phyloP scores from a whole-genome alignment of 2,888 invertebrate species.

The Dorcus hopei region DNA sequence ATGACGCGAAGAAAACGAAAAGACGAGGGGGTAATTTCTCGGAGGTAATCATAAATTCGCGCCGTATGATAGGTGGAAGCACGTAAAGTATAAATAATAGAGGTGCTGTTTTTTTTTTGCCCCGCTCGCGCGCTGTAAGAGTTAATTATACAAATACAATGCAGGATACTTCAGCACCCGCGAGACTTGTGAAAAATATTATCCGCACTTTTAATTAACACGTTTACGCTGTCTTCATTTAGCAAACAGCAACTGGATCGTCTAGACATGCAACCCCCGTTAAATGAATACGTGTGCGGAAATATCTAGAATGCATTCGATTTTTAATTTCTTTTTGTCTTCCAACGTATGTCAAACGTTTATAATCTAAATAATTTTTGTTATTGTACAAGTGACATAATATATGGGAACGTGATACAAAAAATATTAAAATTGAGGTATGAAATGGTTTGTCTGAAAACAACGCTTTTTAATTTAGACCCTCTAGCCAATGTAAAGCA shows the following conservation, averaged over 20 bases:
- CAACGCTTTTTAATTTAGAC: too few relatives aligned
- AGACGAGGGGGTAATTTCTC: constrained; percentile 17
- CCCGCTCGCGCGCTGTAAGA: constrained; percentile 10
- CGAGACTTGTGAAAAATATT: constrained; percentile 24
- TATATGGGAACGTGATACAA: too few relatives aligned
- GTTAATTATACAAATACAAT: constrained; percentile 22
- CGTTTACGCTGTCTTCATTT: constrained; percentile 31
- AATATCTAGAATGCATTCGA: neutral
- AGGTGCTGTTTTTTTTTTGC: neutral
- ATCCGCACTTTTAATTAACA: constrained; percentile 34
- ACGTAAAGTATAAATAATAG: constrained; percentile 20
- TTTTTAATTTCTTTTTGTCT: neutral
- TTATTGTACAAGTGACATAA: too few relatives aligned
- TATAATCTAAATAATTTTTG: too few relatives aligned
- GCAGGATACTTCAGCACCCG: constrained; percentile 24
- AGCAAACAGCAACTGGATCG: constrained; percentile 21
- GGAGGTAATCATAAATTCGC: constrained; percentile 19
- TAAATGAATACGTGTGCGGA: neutral
- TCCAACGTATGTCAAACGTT: neutral
- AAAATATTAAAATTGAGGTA: too few relatives aligned
- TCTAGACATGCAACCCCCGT: constrained; percentile 21
- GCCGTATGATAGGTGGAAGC: constrained; percentile 17
- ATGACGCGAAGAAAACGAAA: neutral
- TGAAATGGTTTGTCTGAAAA: too few relatives aligned
- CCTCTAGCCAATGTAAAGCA: too few relatives aligned